Evolutionary conservation across 2,797 vertebrate species (phyloP).

Genomic region (Tokudaia muenninki): DNA sequence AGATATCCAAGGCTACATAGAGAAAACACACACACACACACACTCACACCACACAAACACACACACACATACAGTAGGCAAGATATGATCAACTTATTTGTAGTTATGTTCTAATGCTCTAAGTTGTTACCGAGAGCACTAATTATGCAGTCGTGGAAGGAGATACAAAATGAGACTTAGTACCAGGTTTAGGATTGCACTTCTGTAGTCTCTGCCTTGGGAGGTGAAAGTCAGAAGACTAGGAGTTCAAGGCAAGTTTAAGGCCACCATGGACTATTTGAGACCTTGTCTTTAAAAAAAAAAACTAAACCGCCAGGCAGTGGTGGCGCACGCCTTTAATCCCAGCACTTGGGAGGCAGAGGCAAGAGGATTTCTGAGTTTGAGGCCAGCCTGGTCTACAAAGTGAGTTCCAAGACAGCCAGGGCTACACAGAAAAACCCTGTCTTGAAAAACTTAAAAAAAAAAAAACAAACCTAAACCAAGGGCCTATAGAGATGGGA

Average conservation of each 20-base stretch:
- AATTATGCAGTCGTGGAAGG: not conserved
- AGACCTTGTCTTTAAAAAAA: not conserved
- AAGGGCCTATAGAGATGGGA: not conserved
- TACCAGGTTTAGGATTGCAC: not conserved
- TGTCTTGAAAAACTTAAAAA: not conserved
- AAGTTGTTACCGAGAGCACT: not conserved
- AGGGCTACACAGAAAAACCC: too few species aligned
- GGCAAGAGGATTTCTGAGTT: too few species aligned
- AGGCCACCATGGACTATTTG: not conserved
- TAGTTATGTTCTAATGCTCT: not conserved
- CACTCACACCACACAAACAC: too few species aligned
- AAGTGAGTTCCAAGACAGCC: too few species aligned
- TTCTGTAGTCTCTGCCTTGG: not conserved
- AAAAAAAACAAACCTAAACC: not conserved
- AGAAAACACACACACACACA: not conserved
- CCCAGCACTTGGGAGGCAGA: too few species aligned
- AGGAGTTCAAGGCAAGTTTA: not conserved
- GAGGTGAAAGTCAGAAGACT: not conserved
- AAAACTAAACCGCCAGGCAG: not conserved
- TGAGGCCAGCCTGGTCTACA: too few species aligned
- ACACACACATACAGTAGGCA: not conserved
- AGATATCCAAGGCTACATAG: not conserved
- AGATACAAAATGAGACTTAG: not conserved
- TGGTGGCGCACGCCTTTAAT: too few species aligned
- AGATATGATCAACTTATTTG: not conserved